Evolutionary conservation across 1,140 invertebrate genomes (phyloP).

Genomic region (Dendroctonus valens): DNA sequence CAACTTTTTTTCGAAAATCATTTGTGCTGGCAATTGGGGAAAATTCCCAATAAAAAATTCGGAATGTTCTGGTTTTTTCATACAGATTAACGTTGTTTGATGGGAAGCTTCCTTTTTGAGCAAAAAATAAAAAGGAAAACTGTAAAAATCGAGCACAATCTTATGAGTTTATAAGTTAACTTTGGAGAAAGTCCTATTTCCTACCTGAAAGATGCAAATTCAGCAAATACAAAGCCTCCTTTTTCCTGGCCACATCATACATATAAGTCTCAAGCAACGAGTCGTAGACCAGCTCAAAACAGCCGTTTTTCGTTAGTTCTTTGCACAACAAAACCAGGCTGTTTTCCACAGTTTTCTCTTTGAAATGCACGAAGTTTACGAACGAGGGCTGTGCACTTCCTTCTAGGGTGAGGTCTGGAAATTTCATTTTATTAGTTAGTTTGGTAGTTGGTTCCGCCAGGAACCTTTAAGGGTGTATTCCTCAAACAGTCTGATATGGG

Average conservation of each 20-base stretch:
- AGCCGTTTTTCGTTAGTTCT: constrained; percentile 55
- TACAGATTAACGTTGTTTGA: too few species aligned
- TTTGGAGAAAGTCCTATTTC: background rate
- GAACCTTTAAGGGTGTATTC: constrained; percentile 55
- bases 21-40: too few species aligned
- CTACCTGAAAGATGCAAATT: constrained; percentile 56
- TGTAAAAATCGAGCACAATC: too few species aligned
- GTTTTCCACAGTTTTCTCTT: constrained; percentile 46
- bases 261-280: constrained; percentile 58
- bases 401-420: background rate
- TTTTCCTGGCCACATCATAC: constrained; percentile 50
- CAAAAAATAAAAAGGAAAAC: too few species aligned
- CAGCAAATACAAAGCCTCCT: constrained; percentile 57
- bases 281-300: constrained; percentile 57
- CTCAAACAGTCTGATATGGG: constrained; percentile 55
- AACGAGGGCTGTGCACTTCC: too few species aligned
- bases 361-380: constrained; percentile 57
- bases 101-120: too few species aligned
- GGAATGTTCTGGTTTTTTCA: too few species aligned
- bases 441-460: background rate
- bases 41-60: too few species aligned
- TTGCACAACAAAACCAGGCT: constrained; percentile 54
- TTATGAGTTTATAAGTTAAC: background rate
- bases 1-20: too few species aligned
- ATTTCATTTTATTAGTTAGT: background rate